These are phyloP conservation scores for Semnornis frantzii DNA, from an alignment of 2,113 vertebrate genomes.

Conservation along the genomic window DNA sequence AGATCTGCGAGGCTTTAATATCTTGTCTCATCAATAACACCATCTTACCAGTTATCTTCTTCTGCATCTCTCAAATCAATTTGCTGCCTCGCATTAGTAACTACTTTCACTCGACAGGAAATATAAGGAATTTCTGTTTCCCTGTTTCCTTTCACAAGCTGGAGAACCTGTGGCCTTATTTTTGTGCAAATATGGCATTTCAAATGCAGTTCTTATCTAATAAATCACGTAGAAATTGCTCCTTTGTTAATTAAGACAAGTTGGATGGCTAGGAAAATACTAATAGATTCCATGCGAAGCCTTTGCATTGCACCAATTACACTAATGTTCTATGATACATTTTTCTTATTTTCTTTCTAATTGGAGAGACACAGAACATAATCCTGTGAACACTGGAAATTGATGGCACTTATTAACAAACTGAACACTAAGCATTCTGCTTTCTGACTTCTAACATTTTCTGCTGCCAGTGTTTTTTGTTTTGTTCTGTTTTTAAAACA, in stretches of 20 bases:
- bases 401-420: slow-evolving; percentile 27
- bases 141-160: neutral
- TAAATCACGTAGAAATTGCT: slow-evolving; percentile 37
- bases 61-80: neutral
- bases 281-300: slow-evolving; percentile 25
- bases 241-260: slow-evolving; percentile 55
- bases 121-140: neutral
- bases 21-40: neutral
- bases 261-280: slow-evolving; percentile 6
- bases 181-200: neutral
- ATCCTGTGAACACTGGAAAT: neutral
- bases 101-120: neutral
- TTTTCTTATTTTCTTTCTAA: slow-evolving; percentile 53
- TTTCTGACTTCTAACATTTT: neutral
- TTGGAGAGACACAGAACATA: slow-evolving; percentile 28
- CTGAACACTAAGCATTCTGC: slow-evolving; percentile 8
- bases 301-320: slow-evolving; percentile 37
- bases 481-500: slow-evolving; percentile 46
- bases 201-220: neutral
- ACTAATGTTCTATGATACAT: slow-evolving; percentile 41
- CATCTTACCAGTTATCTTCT: neutral
- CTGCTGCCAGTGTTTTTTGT: slow-evolving; percentile 21
- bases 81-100: neutral
- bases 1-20: neutral
- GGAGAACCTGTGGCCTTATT: slow-evolving; percentile 11